Conservation (phyloP, 2,113 vertebrate genomes). For the Ciconia boyciana region DNA sequence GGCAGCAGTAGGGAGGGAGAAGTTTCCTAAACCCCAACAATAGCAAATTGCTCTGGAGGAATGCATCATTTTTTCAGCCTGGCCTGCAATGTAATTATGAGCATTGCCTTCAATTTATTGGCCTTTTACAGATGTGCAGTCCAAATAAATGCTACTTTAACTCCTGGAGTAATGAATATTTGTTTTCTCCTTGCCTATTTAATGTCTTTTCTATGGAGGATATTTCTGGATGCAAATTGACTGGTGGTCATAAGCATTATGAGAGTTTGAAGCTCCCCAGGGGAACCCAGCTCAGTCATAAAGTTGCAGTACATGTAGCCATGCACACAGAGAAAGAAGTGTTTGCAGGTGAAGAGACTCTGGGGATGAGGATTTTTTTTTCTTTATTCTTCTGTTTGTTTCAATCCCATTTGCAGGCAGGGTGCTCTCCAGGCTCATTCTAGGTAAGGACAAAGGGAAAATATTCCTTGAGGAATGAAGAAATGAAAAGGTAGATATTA, state of each 20-base stretch:
- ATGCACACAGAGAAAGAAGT: conserved; percentile 3
- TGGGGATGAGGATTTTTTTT: not conserved
- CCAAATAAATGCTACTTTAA: conserved; percentile 44
- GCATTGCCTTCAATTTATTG: conserved; percentile 42
- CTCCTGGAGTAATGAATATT: conserved; percentile 47
- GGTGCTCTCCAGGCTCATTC: not conserved
- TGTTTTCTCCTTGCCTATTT: conserved; percentile 49
- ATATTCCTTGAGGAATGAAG: not conserved
- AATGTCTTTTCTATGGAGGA: conserved; percentile 24
- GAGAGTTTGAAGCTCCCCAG: conserved; percentile 36
- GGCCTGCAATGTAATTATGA: conserved; percentile 18
- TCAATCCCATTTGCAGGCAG: not conserved
- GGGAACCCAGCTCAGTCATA: conserved; percentile 1
- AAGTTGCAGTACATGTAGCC: conserved; percentile 16
- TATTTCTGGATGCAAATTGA: conserved; percentile 61
- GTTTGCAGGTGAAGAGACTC: conserved; percentile 29
- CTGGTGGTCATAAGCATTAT: conserved; percentile 47
- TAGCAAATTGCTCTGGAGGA: conserved; percentile 15
- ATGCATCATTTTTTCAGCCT: conserved; percentile 22
- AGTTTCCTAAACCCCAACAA: conserved; percentile 26
- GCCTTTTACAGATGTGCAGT: conserved; percentile 48
- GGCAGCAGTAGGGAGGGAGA: not conserved
- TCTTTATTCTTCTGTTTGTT: not conserved
- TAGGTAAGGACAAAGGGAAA: not conserved
- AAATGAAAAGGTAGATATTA: not conserved